Evolutionary conservation across 2,797 vertebrate species (phyloP), one percentile per base, ranked within the genome.

Genomic region (Scomberomorus guttatus): DNA sequence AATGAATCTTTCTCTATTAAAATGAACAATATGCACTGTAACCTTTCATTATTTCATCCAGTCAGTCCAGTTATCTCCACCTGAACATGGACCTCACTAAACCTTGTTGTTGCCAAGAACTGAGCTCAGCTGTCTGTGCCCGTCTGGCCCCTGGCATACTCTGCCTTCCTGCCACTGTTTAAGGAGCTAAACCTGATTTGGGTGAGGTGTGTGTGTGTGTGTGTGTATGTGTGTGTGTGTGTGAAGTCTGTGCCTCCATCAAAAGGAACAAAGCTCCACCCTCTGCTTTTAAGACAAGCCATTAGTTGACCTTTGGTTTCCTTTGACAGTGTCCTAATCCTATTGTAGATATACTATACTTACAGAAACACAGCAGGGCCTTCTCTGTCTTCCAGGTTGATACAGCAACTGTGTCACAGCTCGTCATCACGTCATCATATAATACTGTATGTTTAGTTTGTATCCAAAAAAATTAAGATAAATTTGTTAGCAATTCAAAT

Each of bases 171-270:
- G 77, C 14, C 75, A 64, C 80, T 77, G 80, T 77, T 29, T 72
- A 78, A 86, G 57, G 52, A 46, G 68, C 57, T 83, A 71, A 82
- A 80, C 87, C 79, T 79, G 56, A 81, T 87, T 79, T 77, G 52
- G 54, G 12, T 39, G 77, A 72, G 60, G 72, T 63, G 77, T 78
- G 72, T 44, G 48, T 58, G 27, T 54, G 70, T 52, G 69, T 74
- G 58, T n/a, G 67, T 69, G 64, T 52, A 44, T 59, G 69, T 66
- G 61, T 51, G 22, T 62, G 57, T 73, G 67, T 71, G 66, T 54
- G 71, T 84, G 74, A 32, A 52, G 71, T 63, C 63, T 65, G 51
- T 75, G 22, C 25, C 69, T 44, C 46, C 58, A 80, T 68, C 75
- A 70, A 48, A 68, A 29, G 60, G 65, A 75, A 64, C 61, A 81